Percentiles rank a stretch among this genome's conserved stretches.
These are phyloP conservation scores for Talpa occidentalis DNA, from an alignment of 2,113 vertebrate species.

Conservation along the genomic window DNA sequence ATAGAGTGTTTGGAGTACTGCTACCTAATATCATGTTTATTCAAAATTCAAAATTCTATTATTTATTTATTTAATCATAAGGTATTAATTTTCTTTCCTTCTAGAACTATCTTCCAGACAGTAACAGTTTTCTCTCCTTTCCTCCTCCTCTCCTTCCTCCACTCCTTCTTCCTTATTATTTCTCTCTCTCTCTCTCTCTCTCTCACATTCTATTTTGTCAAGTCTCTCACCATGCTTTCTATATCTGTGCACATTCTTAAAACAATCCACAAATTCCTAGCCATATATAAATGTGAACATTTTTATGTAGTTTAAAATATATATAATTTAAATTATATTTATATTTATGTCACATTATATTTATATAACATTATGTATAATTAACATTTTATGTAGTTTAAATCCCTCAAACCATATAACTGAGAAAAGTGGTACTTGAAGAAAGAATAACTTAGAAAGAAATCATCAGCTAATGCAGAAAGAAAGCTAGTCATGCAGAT, in stretches of 20 bases:
- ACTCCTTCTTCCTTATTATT: neutral
- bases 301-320: neutral
- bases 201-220: neutral
- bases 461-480: constrained; percentile 1
- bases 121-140: neutral
- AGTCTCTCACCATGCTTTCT: neutral
- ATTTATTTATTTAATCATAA: constrained; percentile 49
- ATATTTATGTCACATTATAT: too few relatives aligned
- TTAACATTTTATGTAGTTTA: neutral
- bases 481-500: neutral
- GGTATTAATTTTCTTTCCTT: constrained; percentile 43
- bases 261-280: constrained; percentile 37
- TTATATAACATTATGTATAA: neutral
- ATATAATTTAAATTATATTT: too few relatives aligned
- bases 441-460: constrained; percentile 19
- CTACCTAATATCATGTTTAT: constrained; percentile 34
- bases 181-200: neutral
- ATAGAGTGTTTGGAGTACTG: constrained; percentile 47
- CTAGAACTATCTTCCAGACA: constrained; percentile 19
- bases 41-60: constrained; percentile 60
- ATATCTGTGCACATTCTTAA: neutral
- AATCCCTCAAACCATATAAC: constrained; percentile 17
- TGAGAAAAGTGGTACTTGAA: constrained; percentile 30
- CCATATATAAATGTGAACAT: constrained; percentile 5
- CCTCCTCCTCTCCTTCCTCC: neutral